Conservation (phyloP, 1,140 invertebrate genomes). For the Drosophila carrolli region DNA sequence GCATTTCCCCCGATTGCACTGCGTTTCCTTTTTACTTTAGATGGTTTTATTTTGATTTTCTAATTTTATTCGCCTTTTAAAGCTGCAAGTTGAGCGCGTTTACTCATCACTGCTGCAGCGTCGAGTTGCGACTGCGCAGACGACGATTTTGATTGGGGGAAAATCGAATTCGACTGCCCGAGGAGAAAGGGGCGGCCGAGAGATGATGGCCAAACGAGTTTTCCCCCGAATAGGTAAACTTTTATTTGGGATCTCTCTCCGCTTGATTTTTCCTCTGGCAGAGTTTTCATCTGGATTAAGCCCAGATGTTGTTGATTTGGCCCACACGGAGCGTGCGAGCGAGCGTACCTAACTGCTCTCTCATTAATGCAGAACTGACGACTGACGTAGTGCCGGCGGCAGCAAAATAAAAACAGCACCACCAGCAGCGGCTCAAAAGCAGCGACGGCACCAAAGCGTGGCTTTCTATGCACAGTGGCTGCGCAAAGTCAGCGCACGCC, state of each 20-base stretch:
- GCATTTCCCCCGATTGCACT: conserved; percentile 25
- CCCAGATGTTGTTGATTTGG: conserved; percentile 24
- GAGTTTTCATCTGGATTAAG: conserved; percentile 48
- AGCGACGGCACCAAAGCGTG: conserved; percentile 63
- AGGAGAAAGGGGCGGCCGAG: conserved; percentile 24
- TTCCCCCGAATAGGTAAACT: conserved; percentile 51
- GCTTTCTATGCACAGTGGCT: conserved; percentile 76
- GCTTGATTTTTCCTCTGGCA: conserved; percentile 43
- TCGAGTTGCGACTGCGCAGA: conserved; percentile 65
- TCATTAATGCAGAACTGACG: conserved; percentile 83
- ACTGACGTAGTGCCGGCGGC: conserved; percentile 55
- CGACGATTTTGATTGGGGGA: conserved; percentile 55
- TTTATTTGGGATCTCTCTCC: conserved; percentile 51
- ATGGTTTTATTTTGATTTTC: conserved; percentile 1
- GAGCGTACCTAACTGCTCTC: conserved; percentile 77
- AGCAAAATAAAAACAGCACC: conserved; percentile 15
- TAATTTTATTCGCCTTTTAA: neutral
- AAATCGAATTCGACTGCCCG: conserved; percentile 44
- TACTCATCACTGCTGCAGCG: conserved; percentile 62
- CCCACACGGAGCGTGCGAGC: conserved; percentile 75
- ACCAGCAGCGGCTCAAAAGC: conserved; percentile 27
- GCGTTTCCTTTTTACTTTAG: conserved; percentile 25
- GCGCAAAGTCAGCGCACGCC: conserved; percentile 59
- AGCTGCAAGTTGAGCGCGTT: conserved; percentile 30
- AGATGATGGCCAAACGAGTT: conserved; percentile 47